Base-by-base conservation (phyloP, 1,140 invertebrate genomes). In the Anastrepha ludens region DNA sequence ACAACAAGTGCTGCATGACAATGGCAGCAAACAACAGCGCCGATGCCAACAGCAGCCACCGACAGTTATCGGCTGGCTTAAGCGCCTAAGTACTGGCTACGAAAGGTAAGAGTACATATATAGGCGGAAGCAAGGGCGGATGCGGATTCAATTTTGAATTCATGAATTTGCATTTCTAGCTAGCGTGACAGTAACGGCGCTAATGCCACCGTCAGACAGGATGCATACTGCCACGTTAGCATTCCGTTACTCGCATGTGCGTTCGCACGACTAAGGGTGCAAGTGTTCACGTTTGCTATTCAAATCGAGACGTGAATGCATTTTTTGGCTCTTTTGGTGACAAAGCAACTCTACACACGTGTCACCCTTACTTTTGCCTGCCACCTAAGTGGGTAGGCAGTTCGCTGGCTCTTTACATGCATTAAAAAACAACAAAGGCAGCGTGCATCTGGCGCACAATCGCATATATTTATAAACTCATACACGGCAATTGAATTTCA, bases 41-140 rank as follows among this genome's bases (percentile, higher is more conserved):
- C 4, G 17, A n/a, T 64, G 60, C 17, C 60, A 64, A n/a, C 5
- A 20, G 4, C 64, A 29, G 64, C 64, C 11, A 67, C 20, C 29
- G 64, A 11, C 7, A 29, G 64, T 67, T 67, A 39, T 67, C 64
- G 64, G 29, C 64, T 20, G 64, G n/a, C 29, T 29, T 29, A 67
- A 67, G 64, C 29, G 29, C 64, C 64, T 67, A 67, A 67, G 64
- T n/a, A 62, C 60, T 67, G 64, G 64, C n/a, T 67, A 39, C 29
- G 6, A 5, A 67, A 9, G 64, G 8, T 67, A 5, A 67, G 4
- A 20, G 8, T 67, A 11, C n/a, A 13, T 17, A 62, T 15, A n/a
- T 15, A n/a, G 60, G 15, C n/a, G 5, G 60, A 1, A 17, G n/a
- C 60, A 62, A 17, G 8, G 15, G n/a, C 60, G 60, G n/a, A 62